Percentiles rank a stretch among this genome's conserved stretches.
Evolutionary conservation across 37 sponge, comb jelly and placozoan genomes (phyloP).

Genomic region (Geodia barretti): DNA sequence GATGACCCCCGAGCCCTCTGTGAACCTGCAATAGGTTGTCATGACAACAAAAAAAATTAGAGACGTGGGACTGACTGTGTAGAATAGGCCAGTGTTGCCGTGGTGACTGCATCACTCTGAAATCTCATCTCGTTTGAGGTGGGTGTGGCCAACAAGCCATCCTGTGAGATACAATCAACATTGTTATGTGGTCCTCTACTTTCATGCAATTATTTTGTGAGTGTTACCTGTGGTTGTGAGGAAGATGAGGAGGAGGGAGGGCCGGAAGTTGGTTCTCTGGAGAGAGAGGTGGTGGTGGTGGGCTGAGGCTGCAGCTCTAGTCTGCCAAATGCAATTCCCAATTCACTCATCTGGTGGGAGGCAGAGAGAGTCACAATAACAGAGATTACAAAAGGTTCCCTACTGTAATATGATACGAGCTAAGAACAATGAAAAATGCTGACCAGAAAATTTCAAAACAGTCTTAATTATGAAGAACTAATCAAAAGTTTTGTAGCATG

Average conservation of each 20-base stretch:
- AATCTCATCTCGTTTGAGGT: too few relatives aligned
- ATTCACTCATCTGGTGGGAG: conserved; percentile 6
- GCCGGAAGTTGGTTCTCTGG: not conserved
- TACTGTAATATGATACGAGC: not conserved
- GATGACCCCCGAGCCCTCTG: conserved; percentile 5
- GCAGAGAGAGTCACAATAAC: not conserved
- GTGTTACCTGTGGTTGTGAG: not conserved
- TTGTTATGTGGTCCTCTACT: too few relatives aligned
- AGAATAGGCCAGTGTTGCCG: too few relatives aligned
- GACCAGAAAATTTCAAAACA: not conserved
- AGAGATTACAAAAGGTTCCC: not conserved
- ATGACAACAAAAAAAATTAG: not conserved
- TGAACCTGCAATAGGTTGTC: not conserved
- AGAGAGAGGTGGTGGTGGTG: too few relatives aligned
- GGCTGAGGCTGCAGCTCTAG: not conserved
- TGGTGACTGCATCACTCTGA: too few relatives aligned
- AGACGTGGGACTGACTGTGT: not conserved
- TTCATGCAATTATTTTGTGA: too few relatives aligned
- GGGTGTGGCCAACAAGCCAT: too few relatives aligned
- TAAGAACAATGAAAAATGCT: not conserved
- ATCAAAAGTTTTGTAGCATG: too few relatives aligned
- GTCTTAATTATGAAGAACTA: too few relatives aligned
- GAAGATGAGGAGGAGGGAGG: not conserved
- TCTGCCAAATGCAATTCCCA: conserved; percentile 32
- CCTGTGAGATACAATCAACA: too few relatives aligned